phyloP scores from a whole-genome alignment of 2,797 vertebrate species.

The Euthynnus affinis region DNA sequence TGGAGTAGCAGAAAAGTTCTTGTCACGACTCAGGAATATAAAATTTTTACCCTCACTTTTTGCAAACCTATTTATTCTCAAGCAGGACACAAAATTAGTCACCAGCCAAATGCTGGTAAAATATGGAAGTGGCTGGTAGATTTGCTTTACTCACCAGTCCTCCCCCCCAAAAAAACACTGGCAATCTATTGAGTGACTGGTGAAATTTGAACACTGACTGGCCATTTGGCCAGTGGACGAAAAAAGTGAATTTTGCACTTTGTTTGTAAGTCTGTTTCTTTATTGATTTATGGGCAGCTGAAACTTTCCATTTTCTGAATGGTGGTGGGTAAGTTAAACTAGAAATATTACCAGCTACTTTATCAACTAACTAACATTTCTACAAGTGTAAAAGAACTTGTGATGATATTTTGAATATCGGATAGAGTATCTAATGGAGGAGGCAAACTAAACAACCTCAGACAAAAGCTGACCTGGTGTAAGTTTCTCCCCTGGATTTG shows the following conservation, averaged over 20 bases:
- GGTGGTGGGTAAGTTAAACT: not conserved
- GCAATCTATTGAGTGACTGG: too few species aligned
- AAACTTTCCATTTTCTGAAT: not conserved
- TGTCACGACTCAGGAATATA: not conserved
- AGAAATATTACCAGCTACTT: not conserved
- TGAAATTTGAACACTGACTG: too few species aligned
- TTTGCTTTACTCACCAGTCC: too few species aligned
- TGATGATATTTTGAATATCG: not conserved
- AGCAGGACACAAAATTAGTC: too few species aligned
- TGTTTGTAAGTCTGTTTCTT: not conserved
- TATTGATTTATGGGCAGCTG: not conserved
- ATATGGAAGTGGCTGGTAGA: too few species aligned
- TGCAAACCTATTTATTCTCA: not conserved
- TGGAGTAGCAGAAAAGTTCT: not conserved
- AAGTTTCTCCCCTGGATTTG: conserved; percentile 2
- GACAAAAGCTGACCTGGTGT: not conserved
- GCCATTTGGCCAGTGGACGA: too few species aligned
- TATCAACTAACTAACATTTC: not conserved
- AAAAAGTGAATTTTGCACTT: too few species aligned
- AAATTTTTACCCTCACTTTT: too few species aligned
- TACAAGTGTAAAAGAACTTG: not conserved
- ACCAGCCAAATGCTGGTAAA: too few species aligned
- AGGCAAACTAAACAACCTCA: not conserved
- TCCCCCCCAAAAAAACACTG: too few species aligned
- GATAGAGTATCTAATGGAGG: not conserved